phyloP scores from a whole-genome alignment of 1,140 invertebrate species.

The Melanaphis sacchari region DNA sequence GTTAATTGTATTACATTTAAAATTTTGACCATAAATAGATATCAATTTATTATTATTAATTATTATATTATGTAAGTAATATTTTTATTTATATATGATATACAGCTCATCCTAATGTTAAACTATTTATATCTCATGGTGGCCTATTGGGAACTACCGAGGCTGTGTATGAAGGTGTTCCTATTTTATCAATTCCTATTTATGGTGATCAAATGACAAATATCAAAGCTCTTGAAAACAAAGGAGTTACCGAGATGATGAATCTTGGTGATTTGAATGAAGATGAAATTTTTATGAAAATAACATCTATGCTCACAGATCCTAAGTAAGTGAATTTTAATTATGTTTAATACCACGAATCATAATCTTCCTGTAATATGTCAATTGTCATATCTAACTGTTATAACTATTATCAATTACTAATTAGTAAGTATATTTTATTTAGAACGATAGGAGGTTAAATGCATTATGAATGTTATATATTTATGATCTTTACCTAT shows the following conservation, averaged over 20 bases:
- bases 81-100: background rate
- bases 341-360: background rate
- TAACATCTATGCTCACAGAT: slow-evolving; percentile 39
- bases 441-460: too few relatives aligned
- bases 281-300: slow-evolving; percentile 58
- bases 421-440: too few relatives aligned
- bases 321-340: slow-evolving; percentile 27
- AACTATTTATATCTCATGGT: slow-evolving; percentile 72
- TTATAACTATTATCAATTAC: too few relatives aligned
- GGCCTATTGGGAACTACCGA: slow-evolving; percentile 72
- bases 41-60: background rate
- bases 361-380: background rate
- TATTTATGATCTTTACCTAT: background rate
- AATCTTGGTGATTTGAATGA: slow-evolving; percentile 63
- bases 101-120: slow-evolving; percentile 66
- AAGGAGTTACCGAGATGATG: slow-evolving; percentile 63
- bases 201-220: slow-evolving; percentile 69
- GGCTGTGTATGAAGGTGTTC: slow-evolving; percentile 68
- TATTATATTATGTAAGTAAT: background rate
- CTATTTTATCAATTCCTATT: slow-evolving; percentile 71
- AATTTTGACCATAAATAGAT: too few relatives aligned
- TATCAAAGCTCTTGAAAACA: slow-evolving; percentile 61
- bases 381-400: too few relatives aligned
- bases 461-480: too few relatives aligned
- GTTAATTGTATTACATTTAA: too few relatives aligned